Evolutionary conservation across 2,888 invertebrate genomes (phyloP).

Genomic region (Troglohyphantes excavatus): DNA sequence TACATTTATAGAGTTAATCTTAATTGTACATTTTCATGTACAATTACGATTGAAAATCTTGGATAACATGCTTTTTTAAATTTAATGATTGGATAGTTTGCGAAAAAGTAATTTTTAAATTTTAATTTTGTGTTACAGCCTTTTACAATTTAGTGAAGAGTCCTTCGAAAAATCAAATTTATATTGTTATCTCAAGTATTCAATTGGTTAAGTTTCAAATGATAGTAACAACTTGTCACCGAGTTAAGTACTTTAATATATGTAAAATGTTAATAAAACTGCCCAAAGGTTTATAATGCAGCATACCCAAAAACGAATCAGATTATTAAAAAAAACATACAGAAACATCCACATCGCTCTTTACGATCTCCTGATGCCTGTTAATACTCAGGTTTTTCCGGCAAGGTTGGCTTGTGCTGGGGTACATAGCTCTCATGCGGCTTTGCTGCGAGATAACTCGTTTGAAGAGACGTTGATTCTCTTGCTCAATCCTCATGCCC

Average conservation of each 20-base stretch:
- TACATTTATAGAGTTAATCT: too few species aligned
- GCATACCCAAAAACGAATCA: not conserved
- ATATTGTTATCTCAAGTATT: too few species aligned
- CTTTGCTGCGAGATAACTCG: slow-evolving; percentile 82
- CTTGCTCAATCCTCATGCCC: slow-evolving; percentile 83
- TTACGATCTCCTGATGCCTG: slow-evolving; percentile 34
- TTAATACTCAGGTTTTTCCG: slow-evolving; percentile 12
- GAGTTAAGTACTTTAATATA: not conserved
- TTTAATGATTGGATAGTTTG: too few species aligned
- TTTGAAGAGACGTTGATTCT: slow-evolving; percentile 83
- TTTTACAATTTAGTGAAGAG: too few species aligned
- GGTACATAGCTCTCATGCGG: slow-evolving; percentile 52
- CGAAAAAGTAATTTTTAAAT: too few species aligned
- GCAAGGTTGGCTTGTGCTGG: slow-evolving; percentile 10
- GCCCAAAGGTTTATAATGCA: not conserved
- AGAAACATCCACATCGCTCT: slow-evolving; percentile 61
- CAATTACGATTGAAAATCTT: too few species aligned
- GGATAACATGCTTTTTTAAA: too few species aligned
- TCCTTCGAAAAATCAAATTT: too few species aligned
- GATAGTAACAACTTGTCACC: not conserved
- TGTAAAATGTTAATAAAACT: slow-evolving; percentile 14
- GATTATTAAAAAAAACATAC: slow-evolving; percentile 41
- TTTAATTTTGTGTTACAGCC: too few species aligned
- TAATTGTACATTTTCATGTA: too few species aligned
- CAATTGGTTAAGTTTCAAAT: not conserved